A percentile compares a stretch with the other conserved stretches of the same genome.
Conservation (phyloP, 2,888 invertebrate genomes). For the Sesia apiformis region DNA sequence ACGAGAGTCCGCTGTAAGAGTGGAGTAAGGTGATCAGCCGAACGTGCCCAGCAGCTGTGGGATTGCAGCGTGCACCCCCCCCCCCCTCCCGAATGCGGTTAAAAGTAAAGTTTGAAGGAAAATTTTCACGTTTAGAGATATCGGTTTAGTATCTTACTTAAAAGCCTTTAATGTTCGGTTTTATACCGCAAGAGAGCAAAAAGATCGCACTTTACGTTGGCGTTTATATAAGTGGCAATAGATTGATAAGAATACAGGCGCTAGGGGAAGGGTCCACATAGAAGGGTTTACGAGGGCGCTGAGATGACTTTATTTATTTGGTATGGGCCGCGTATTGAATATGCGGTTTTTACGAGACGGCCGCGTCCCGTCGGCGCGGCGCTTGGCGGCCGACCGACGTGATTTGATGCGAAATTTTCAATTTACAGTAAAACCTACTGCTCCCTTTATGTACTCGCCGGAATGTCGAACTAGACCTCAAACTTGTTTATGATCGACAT, state of each 20-base stretch:
- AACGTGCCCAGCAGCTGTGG: too few species aligned
- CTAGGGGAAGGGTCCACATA: not conserved
- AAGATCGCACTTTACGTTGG: too few species aligned
- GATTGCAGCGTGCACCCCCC: too few species aligned
- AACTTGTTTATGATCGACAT: not conserved
- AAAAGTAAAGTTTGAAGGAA: too few species aligned
- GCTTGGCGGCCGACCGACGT: not conserved
- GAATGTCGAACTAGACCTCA: not conserved
- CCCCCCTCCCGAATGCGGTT: too few species aligned
- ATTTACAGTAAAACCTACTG: constrained; percentile 21
- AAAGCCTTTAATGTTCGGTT: too few species aligned
- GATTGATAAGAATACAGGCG: constrained; percentile 1
- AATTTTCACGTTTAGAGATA: too few species aligned
- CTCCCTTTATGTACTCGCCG: constrained; percentile 10
- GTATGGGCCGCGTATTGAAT: constrained; percentile 22
- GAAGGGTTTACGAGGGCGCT: constrained; percentile 4
- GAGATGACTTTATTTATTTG: constrained; percentile 21
- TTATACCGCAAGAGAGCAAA: too few species aligned
- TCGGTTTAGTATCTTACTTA: too few species aligned
- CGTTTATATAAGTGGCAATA: not conserved
- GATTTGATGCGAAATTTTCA: constrained; percentile 17
- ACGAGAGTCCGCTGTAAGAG: too few species aligned
- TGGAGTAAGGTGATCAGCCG: too few species aligned
- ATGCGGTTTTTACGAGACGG: constrained; percentile 18
- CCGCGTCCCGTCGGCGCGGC: not conserved